Evolutionary conservation across 1,140 invertebrate genomes (phyloP), one percentile per base, ranked within the genome.

Genomic region (Amphibalanus amphitrite): DNA sequence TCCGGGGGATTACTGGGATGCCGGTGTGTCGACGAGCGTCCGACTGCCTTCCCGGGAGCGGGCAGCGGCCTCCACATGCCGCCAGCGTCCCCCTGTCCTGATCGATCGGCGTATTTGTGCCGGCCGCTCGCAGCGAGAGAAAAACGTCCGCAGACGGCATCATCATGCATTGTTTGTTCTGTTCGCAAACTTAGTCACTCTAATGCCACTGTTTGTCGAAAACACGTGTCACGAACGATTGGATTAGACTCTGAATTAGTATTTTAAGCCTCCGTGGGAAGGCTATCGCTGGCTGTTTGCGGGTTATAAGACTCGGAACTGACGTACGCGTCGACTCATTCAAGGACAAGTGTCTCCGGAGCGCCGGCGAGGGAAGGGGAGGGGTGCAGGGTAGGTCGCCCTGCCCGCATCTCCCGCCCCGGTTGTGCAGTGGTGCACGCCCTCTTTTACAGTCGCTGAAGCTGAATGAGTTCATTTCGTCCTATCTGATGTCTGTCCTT

Each of bases 161-260:
- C 47, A 59, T 59, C 47, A 59, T 59, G 47, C 47, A 59, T 59
- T 59, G 47, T 59, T 59, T 59, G 47, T 59, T 59, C 47, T 59
- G 47, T 59, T 59, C 47, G 13, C 47, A 8, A 59, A 59, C 47
- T 59, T 59, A 59, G 47, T 23, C 13, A 59, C 20, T 23, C 47
- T 59, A 59, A 59, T 59, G 47, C 47, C 47, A 20, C 13, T 59
- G 47, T 59, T 59, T 59, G 47, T 59, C 47, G 47, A 59, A 59
- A 59, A 59, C 47, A 59, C 47, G 20, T 20, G 6, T 59, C 10
- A 23, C 47, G 23, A 20, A 1, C 47, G 47, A 59, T 59, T 59
- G 47, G 47, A 59, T 59, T 59, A 59, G 47, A 1, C 47, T 59
- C 47, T 59, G 13, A 38, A 38, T 59, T 59, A 59, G 47, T 59